phyloP scores from a whole-genome alignment of 2,888 invertebrate genomes.

The Frankliniella fusca region DNA sequence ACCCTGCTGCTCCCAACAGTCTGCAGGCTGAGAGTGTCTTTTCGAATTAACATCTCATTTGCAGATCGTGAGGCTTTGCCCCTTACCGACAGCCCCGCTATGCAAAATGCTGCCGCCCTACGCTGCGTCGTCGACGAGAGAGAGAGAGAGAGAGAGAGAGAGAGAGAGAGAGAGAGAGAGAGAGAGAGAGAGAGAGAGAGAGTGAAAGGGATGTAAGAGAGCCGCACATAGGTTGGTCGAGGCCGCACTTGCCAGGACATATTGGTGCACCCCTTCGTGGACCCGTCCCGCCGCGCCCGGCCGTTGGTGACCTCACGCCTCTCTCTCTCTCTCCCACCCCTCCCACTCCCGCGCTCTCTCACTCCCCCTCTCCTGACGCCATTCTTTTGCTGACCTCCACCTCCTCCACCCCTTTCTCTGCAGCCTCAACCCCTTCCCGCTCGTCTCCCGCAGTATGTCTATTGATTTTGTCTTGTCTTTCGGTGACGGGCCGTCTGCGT shows the following conservation, averaged over 20 bases:
- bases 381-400: background rate
- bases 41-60: background rate
- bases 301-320: background rate
- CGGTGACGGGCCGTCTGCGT: constrained; percentile 18
- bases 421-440: background rate
- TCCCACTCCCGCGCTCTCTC: too few relatives aligned
- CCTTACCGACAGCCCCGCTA: background rate
- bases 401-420: background rate
- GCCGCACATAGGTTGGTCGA: too few relatives aligned
- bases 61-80: background rate
- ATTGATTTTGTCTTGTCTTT: constrained; percentile 26
- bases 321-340: background rate
- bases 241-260: too few relatives aligned
- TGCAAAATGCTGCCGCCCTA: too few relatives aligned
- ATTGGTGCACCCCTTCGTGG: background rate
- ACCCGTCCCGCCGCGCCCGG: background rate
- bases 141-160: constrained; percentile 27
- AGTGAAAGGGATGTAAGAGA: background rate
- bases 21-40: background rate
- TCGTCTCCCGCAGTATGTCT: constrained; percentile 23
- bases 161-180: constrained; percentile 29
- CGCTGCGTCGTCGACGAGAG: constrained; percentile 33
- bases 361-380: constrained; percentile 14
- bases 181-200: constrained; percentile 27
- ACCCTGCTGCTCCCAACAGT: background rate